phyloP scores from a whole-genome alignment of 1,140 invertebrate genomes.

The Papilio dardanus region DNA sequence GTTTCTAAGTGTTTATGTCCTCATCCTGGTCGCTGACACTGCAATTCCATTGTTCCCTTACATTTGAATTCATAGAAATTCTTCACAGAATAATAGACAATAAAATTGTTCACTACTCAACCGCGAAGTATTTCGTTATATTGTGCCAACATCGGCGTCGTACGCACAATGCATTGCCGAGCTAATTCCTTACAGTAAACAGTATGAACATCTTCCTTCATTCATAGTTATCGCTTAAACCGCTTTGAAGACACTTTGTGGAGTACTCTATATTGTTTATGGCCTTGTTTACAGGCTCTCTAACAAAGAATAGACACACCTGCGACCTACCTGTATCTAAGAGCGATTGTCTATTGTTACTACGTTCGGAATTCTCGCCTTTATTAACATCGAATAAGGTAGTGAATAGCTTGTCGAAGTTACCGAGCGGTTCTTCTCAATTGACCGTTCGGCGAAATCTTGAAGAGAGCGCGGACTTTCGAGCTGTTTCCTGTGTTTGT shows the following conservation, averaged over 20 bases:
- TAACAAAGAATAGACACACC: conserved; percentile 61
- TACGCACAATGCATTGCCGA: conserved; percentile 50
- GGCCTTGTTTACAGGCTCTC: conserved; percentile 64
- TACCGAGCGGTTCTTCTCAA: background rate
- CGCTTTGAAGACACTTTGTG: conserved; percentile 55
- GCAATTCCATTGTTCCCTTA: background rate
- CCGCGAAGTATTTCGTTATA: conserved; percentile 48
- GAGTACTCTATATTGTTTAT: conserved; percentile 64
- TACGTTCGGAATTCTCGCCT: background rate
- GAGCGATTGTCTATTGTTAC: conserved; percentile 3
- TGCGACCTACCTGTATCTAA: conserved; percentile 68
- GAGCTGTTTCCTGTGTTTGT: conserved; percentile 79
- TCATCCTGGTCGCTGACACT: background rate
- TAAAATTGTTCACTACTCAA: conserved; percentile 43
- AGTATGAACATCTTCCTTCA: conserved; percentile 73
- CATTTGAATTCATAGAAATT: conserved; percentile 5
- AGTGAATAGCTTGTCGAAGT: background rate
- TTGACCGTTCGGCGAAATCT: conserved; percentile 67
- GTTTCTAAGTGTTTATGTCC: conserved; percentile 3
- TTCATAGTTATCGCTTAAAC: conserved; percentile 60
- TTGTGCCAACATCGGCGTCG: conserved; percentile 67
- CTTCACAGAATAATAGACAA: conserved; percentile 31
- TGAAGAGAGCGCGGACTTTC: conserved; percentile 69
- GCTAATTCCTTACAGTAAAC: conserved; percentile 59
- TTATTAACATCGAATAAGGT: background rate